Evolutionary conservation across 2,888 invertebrate species (phyloP), one percentile per base, ranked within the genome.

Genomic region (Patella depressa): DNA sequence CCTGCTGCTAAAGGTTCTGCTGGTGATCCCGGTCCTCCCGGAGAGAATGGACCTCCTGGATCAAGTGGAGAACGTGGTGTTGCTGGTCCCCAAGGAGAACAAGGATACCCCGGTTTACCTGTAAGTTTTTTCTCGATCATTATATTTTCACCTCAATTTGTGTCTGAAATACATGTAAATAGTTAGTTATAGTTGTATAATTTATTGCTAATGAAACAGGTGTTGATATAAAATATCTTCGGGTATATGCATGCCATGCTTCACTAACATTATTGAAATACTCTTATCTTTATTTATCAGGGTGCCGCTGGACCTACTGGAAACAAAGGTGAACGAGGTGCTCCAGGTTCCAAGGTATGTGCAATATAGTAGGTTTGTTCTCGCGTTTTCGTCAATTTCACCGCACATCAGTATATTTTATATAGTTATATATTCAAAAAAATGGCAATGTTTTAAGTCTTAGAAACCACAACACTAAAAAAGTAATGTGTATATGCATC

Each of bases 1-100:
- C 87, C 87, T 73, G 89, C 88, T 17, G 77, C 73, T 24, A 81
- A 79, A 69, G 86, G 88, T 59, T 78, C 75, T 15, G 74, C 78
- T 2, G 89, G 89, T 55, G 82, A 82, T 19, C 76, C 82, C 24
- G 90, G 90, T 12, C 65, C 59, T 7, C 29, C 83, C 1, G 90
- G 90, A 34, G 82, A 83, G 5, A 73, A 76, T 12, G 89, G 89
- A 72, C 80, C 83, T 3, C 78, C 82, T 54, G 89, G 88, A 45
- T n/a, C 79, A 0, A 76, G 81, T 11, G 89, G 88, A 74, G 80
- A 81, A 7, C 75, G 84, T 54, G 88, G 88, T 57, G 78, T 83
- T 59, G 80, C 81, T 70, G 89, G 89, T 14, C 78, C 81, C 17
- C 81, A 77, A 69, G 90, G 96, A 72, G 85, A 86, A n/a, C 78